Conservation (phyloP, 2,113 vertebrate species). For the Glaucidium brasilianum region DNA sequence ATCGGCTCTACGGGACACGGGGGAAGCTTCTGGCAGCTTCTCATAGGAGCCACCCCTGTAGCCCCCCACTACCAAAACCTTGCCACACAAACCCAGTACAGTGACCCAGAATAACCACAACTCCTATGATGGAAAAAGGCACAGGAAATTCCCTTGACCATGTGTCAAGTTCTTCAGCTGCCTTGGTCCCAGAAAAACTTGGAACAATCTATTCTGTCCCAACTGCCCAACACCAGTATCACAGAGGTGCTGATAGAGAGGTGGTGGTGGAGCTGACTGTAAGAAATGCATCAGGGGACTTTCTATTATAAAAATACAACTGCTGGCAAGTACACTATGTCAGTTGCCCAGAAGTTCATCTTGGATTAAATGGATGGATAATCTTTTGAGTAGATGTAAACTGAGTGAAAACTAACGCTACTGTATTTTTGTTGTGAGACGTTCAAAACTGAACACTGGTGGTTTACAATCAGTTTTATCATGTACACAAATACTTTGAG, state of each 20-base stretch:
- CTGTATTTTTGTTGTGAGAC: not conserved
- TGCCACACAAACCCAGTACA: too few species aligned
- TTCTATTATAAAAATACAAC: not conserved
- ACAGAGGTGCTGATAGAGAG: not conserved
- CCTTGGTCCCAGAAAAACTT: not conserved
- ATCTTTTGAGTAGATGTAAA: not conserved
- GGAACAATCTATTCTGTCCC: not conserved
- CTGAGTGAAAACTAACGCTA: not conserved
- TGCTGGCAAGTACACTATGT: not conserved
- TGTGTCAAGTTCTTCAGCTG: not conserved
- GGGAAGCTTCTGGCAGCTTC: too few species aligned
- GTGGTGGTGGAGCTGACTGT: not conserved
- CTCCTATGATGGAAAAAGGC: not conserved
- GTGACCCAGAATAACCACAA: not conserved
- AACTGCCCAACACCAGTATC: not conserved
- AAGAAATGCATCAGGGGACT: not conserved
- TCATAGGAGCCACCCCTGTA: too few species aligned
- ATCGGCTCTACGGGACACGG: too few species aligned
- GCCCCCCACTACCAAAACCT: too few species aligned
- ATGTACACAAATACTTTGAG: not conserved
- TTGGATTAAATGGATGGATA: not conserved
- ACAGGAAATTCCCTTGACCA: not conserved
- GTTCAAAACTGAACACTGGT: not conserved
- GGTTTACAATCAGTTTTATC: not conserved
- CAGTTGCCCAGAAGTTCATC: not conserved